Evolutionary conservation across 2,888 invertebrate genomes (phyloP), one percentile per base, ranked within the genome.

Genomic region (Plebejus argus): DNA sequence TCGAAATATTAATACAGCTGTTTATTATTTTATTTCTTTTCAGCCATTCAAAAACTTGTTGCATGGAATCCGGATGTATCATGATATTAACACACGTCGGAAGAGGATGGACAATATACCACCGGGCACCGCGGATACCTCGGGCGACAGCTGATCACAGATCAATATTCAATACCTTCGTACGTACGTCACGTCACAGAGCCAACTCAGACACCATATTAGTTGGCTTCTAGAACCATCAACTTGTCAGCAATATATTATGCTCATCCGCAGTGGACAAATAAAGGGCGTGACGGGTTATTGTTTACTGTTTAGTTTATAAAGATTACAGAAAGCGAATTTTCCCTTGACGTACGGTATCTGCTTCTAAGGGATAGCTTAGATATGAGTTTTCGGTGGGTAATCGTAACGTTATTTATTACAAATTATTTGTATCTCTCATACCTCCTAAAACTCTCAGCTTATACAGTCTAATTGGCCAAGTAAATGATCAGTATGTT

Each of bases 101-200:
- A 58, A 58, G 12, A 23, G 3, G 12, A 23, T 61, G 61, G 12
- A 23, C 23, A 12, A 61, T 61, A 61, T 23, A 23, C 20, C 61
- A 61, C 10, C 23, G 3, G 4, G 23, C 61, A 61, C 10, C 23
- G 3, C 12, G 23, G 20, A 61, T 58, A 20, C 58, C 20, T 20
- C 8, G 7, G 58, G 20, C 58, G 20, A 58, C 58, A 58, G 58
- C 18, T 58, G 20, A 58, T 58, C 58, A 58, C 18, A 20, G 20
- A 58, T 58, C 58, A 58, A 58, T 58, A 58, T 58, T 61, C 61
- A 61, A 61, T 61, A 61, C 23, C 20, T 61, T 61, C 12, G 10
- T n/a, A n/a, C n/a, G n/a, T n/a, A n/a, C 10, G 61, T 61, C n/a
- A 23, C 61, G 61, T 61, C 61, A 61, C 23, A 61, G 23, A 10